A percentile compares a stretch with the other conserved stretches of the same genome.
Conservation (phyloP, 2,888 invertebrate genomes). For the Coelinius sp. region DNA sequence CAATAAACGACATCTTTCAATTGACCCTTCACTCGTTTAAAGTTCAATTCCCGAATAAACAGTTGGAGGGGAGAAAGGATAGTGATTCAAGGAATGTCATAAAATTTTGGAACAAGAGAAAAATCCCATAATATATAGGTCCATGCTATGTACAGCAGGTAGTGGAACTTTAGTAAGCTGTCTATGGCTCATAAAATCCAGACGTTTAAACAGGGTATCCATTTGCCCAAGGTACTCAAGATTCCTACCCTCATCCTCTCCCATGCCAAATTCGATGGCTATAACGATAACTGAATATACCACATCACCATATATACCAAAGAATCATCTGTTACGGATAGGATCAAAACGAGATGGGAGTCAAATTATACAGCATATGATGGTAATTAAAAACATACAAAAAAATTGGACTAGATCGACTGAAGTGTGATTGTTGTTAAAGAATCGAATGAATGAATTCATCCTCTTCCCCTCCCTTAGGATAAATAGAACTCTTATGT, state of each 20-base stretch:
- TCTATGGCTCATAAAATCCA: constrained; percentile 56
- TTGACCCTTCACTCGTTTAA: background rate
- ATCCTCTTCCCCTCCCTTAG: too few species aligned
- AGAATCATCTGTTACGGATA: background rate
- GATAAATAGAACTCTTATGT: background rate
- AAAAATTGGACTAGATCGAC: too few species aligned
- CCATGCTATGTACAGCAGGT: background rate
- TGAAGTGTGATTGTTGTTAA: too few species aligned
- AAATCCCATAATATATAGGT: background rate
- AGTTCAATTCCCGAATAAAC: background rate
- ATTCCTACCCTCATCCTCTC: constrained; percentile 24
- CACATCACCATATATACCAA: background rate
- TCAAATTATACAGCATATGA: background rate
- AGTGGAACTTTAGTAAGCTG: constrained; percentile 35
- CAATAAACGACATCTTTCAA: background rate
- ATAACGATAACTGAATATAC: background rate
- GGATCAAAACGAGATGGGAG: background rate
- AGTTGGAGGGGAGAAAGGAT: background rate
- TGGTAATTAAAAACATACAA: background rate
- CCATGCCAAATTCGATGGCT: background rate
- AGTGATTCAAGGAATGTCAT: background rate
- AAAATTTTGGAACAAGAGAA: background rate
- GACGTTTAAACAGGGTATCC: constrained; percentile 50
- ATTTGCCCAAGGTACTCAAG: constrained; percentile 27
- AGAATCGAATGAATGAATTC: background rate